phyloP scores from a whole-genome alignment of 2,888 invertebrate species.

The Lacanobia wlatinum region DNA sequence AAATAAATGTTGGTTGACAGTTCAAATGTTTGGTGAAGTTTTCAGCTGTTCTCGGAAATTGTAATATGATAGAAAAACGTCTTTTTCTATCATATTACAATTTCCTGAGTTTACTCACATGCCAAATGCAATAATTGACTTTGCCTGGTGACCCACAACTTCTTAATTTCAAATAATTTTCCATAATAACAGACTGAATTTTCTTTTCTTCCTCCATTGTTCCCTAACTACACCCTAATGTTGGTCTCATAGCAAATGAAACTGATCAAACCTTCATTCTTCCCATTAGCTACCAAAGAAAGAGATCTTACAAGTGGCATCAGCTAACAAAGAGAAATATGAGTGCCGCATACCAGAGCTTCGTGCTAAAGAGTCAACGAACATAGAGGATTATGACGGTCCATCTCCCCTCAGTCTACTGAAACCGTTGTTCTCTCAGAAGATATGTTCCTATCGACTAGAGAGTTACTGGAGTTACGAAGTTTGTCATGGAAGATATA shows the following conservation, averaged over 20 bases:
- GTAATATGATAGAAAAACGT: no score
- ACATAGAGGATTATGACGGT: slow-evolving; percentile 92
- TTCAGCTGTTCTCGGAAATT: slow-evolving; percentile 2
- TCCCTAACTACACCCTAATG: neutral
- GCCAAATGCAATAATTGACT: neutral
- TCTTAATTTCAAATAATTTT: neutral
- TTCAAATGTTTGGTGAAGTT: neutral
- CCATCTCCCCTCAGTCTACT: slow-evolving; percentile 95
- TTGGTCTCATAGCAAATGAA: neutral
- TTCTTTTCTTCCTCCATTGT: neutral
- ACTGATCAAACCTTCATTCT: neutral
- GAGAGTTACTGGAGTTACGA: slow-evolving; percentile 99
- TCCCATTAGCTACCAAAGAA: slow-evolving; percentile 66
- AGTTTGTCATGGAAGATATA: slow-evolving; percentile 97
- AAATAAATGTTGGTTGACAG: neutral
- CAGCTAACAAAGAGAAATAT: slow-evolving; percentile 95
- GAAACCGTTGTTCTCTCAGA: slow-evolving; percentile 94
- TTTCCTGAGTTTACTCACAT: neutral
- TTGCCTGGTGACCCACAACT: neutral
- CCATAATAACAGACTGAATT: neutral
- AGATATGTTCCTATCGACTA: slow-evolving; percentile 95
- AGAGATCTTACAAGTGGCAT: slow-evolving; percentile 93
- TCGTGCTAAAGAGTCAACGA: slow-evolving; percentile 87
- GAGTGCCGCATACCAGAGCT: slow-evolving; percentile 95
- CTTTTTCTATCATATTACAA: neutral